Base-by-base conservation (phyloP, 1,140 invertebrate genomes). In the Campoletis sonorensis region DNA sequence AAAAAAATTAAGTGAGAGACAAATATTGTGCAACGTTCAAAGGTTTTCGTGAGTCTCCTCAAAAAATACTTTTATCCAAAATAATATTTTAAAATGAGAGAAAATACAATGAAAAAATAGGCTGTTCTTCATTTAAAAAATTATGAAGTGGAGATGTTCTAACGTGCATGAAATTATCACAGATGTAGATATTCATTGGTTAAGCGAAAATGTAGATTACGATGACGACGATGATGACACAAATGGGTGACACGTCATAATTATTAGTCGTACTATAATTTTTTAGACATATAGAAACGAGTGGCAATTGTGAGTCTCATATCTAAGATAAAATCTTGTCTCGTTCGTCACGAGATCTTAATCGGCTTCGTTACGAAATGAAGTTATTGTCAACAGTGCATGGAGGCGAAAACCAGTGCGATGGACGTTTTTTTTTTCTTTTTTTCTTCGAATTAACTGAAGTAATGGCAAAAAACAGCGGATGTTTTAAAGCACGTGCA, bases 261-360 rank as follows among this genome's bases (percentile, higher is more conserved):
- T 79, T 85, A 86, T 77, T 79, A 33, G 30, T 82, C 84, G 84
- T 86, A 86, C 85, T 85, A 84, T 82, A 84, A 78, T 72, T 82
- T 58, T 0, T 5, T 27, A 30, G 21, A 30, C 27, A 85, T 84
- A 84, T 84, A 84, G 82, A 79, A 73, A 85, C 85, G 67, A 82
- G 18, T 1, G 64, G 72, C 82, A 85, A 79, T 67, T 15, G 78
- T 58, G 16, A 76, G 71, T 68, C 77, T 40, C 18, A 73, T 23
- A 26, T 23, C 61, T 2, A 23, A 64, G 61, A 64, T 79, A 37
- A 79, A 7, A 37, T 67, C 58, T 64, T 8, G 16, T 51, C 18
- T 51, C 1, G 49, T n/a, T 8, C 51, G 51, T 54, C 51, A 4
- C 51, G 51, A n/a, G 51, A 54, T 54, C n/a, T 21, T 21, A n/a